Percentiles rank a stretch among this genome's conserved stretches.
Conservation (phyloP, 1,140 invertebrate genomes). For the Sarcophaga bullata region DNA sequence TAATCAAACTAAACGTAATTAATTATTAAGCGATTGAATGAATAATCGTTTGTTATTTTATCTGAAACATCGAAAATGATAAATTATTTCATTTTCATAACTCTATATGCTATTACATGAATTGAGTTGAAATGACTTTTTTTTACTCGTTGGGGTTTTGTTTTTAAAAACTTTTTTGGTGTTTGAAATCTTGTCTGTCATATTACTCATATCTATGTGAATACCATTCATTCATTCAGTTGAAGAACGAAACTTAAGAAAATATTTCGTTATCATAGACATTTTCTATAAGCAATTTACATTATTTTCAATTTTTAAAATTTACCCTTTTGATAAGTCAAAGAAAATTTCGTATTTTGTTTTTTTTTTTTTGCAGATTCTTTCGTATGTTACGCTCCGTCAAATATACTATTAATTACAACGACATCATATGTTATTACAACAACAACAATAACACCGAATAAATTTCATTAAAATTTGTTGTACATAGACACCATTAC, state of each 20-base stretch:
- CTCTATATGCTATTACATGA: no score
- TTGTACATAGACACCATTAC: background rate
- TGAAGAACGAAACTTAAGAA: background rate
- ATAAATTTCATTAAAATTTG: constrained; percentile 1
- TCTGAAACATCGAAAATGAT: no score
- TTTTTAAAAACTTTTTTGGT: no score
- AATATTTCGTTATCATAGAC: background rate
- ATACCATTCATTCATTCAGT: no score
- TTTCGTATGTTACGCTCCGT: constrained; percentile 57
- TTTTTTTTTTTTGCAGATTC: constrained; percentile 51
- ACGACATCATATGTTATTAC: constrained; percentile 28
- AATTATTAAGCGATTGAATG: no score
- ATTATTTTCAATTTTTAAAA: background rate
- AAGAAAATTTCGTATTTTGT: background rate
- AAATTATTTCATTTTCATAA: no score
- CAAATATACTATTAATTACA: constrained; percentile 43
- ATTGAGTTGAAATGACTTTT: no score
- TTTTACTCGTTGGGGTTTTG: no score
- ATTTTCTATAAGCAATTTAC: constrained; percentile 18
- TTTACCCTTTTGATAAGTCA: background rate
- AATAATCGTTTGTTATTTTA: no score
- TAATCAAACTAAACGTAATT: no score
- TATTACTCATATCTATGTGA: no score
- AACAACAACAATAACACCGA: constrained; percentile 37
- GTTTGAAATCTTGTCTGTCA: no score